Evolutionary conservation across 2,888 invertebrate genomes (phyloP).

Genomic region (Ichneumoninae sp.): DNA sequence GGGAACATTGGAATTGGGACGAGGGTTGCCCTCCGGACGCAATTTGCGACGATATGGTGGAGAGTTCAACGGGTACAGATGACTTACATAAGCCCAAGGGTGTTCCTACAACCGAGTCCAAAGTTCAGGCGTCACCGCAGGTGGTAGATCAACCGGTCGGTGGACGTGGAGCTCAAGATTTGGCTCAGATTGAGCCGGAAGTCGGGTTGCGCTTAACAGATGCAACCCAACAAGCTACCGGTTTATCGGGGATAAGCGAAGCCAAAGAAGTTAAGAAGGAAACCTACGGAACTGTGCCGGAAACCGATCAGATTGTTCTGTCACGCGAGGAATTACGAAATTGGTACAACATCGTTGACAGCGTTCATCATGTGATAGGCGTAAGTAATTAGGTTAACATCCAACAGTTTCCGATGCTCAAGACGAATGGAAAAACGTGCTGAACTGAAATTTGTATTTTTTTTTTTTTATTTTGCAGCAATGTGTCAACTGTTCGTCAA

Average conservation of each 20-base stretch:
- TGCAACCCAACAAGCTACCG: neutral
- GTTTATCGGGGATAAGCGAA: constrained; percentile 4
- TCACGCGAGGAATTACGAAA: constrained; percentile 65
- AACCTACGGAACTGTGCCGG: neutral
- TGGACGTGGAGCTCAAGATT: constrained; percentile 14
- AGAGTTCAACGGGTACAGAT: constrained; percentile 48
- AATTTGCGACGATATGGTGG: constrained; percentile 68
- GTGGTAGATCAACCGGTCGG: constrained; percentile 24
- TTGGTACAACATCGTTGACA: constrained; percentile 61
- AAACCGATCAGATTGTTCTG: constrained; percentile 49
- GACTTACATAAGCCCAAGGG: neutral
- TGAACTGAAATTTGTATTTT: neutral
- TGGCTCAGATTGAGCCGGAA: constrained; percentile 13
- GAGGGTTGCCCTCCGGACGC: constrained; percentile 66
- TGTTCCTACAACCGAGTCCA: constrained; percentile 26
- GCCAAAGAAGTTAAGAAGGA: neutral
- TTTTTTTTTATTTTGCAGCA: constrained; percentile 56
- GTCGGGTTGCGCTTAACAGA: constrained; percentile 7
- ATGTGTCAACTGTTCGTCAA: constrained; percentile 64
- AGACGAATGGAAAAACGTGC: neutral
- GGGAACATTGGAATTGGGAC: constrained; percentile 41
- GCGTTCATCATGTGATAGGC: constrained; percentile 51
- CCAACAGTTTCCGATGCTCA: neutral
- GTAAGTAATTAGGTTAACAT: constrained; percentile 30
- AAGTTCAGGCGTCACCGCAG: constrained; percentile 44